Evolutionary conservation across 2,113 vertebrate genomes (phyloP).

Genomic region (Brachyistius frenatus): DNA sequence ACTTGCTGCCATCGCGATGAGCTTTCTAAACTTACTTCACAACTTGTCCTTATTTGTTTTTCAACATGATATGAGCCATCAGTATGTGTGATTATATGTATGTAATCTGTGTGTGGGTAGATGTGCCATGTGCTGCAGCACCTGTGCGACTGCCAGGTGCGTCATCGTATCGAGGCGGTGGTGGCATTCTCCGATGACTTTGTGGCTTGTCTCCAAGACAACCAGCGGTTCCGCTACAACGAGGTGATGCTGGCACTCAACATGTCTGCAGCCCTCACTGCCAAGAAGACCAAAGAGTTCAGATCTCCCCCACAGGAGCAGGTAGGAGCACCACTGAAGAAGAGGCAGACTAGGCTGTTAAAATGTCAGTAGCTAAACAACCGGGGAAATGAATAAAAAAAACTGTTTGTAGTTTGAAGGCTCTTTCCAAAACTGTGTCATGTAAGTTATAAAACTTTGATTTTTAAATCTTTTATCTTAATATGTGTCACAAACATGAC

Average conservation of each 20-base stretch:
- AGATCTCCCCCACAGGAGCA: constrained; percentile 96
- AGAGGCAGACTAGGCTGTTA: background rate
- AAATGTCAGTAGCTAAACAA: no score
- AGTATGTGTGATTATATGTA: background rate
- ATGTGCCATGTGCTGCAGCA: constrained; percentile 98
- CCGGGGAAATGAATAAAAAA: no score
- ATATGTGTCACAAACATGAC: no score
- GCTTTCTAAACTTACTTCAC: no score
- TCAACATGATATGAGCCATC: no score
- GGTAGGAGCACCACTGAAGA: constrained; percentile 77
- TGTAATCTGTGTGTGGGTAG: constrained; percentile 70
- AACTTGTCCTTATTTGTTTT: no score
- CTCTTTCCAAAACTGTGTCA: no score
- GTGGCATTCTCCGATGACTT: constrained; percentile 98
- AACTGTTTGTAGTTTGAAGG: no score
- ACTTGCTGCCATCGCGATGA: no score
- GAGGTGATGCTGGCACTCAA: constrained; percentile 98
- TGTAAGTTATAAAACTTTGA: no score
- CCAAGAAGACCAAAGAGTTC: constrained; percentile 97
- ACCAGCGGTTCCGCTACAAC: constrained; percentile 96
- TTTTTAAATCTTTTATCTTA: no score
- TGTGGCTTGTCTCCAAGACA: constrained; percentile 94
- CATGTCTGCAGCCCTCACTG: constrained; percentile 97
- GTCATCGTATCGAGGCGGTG: constrained; percentile 95
- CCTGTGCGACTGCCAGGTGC: constrained; percentile 95